Base-by-base conservation (phyloP, 1,140 invertebrate genomes). In the Agraylea sexmaculata region DNA sequence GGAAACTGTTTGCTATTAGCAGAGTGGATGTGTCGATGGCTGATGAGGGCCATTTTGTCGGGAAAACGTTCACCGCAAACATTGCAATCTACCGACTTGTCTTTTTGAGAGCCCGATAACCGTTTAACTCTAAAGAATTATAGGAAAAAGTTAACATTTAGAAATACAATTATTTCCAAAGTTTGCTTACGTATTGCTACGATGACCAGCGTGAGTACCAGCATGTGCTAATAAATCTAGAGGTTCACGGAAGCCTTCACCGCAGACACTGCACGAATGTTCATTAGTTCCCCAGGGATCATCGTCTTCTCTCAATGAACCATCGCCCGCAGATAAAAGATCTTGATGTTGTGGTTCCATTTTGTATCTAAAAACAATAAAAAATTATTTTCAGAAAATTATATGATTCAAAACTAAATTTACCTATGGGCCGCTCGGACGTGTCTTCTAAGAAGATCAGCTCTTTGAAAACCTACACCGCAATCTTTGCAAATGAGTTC, bases 401-500 rank as follows among this genome's bases (percentile, higher is more conserved):
- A 32, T 32, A 32, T 35, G 13, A 19, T 8, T 15, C 21, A 23
- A 23, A 3, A 37, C 6, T 34, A 12, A 37, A 44, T 21, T 7
- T 52, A 68, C 65, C 58, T 67, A 42, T 67, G 64, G 1, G 64
- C 64, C 2, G 62, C 62, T 7, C 59, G 51, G 1, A 62, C 70
- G 53, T 86, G 83, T 10, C 80, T 65, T 28, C 77, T 72, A 25
- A 86, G 60, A 37, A 83, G 61, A 55, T 86, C 82, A 37, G 79
- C 68, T 27, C 82, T 66, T 50, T 83, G 76, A 60, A 85, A 86
- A 3, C 75, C 74, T 32, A 80, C 73, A 21, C 79, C 80, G 49
- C 83, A 87, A 28, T 76, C 77, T 30, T 73, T 72, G 52, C 83
- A 87, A 56, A 76, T 80, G 46, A 80, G 79, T 40, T 82, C 78